phyloP scores from a whole-genome alignment of 2,113 vertebrate species.

The Limnothrissa miodon region DNA sequence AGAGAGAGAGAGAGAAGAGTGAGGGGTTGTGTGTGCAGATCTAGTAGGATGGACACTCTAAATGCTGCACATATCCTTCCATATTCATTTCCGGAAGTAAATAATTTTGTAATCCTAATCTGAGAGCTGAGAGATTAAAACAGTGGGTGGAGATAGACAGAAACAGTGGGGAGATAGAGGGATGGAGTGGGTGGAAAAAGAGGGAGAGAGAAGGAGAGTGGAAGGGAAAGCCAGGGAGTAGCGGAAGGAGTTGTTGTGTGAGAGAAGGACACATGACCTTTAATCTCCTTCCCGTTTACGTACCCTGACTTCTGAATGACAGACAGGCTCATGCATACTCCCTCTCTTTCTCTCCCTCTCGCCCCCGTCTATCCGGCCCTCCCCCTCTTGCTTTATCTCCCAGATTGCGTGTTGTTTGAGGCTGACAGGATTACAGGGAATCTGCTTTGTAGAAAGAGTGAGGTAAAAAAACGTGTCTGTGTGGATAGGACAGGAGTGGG shows the following conservation, averaged over 20 bases:
- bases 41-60: conserved; percentile 5
- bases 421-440: conserved; percentile 49
- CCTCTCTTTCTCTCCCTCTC: neutral
- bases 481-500: neutral
- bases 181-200: neutral
- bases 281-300: conserved; percentile 60
- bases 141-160: conserved; percentile 30
- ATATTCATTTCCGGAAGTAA: conserved; percentile 75
- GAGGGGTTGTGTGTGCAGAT: neutral
- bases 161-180: conserved; percentile 12
- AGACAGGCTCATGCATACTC: neutral
- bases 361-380: neutral
- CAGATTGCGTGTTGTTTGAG: conserved; percentile 39
- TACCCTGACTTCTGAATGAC: conserved; percentile 39
- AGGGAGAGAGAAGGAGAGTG: conserved; percentile 15
- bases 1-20: neutral
- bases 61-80: conserved; percentile 49
- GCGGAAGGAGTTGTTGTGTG: neutral
- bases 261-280: conserved; percentile 25
- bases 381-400: conserved; percentile 15
- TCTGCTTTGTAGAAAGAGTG: conserved; percentile 34
- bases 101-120: conserved; percentile 79
- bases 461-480: conserved; percentile 10
- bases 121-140: conserved; percentile 69
- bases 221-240: neutral